phyloP scores from a whole-genome alignment of 2,888 invertebrate species.

The Zeuzera pyrina region DNA sequence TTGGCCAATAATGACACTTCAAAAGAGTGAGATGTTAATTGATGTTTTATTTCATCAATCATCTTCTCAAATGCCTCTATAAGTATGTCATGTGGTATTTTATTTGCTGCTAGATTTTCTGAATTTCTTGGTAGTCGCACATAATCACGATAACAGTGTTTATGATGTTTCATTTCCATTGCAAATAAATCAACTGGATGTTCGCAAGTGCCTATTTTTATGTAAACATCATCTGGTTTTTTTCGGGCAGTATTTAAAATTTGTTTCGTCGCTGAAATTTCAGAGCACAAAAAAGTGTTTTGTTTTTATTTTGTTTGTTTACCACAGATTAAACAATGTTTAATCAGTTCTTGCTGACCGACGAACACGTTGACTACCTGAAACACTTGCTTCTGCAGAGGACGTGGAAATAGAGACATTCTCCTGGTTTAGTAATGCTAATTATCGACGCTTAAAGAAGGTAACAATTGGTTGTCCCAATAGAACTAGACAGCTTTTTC shows the following conservation, averaged over 20 bases:
- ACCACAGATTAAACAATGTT: slow-evolving; percentile 1
- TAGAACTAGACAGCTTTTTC: no score
- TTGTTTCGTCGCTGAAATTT: slow-evolving; percentile 4
- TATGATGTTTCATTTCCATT: slow-evolving; percentile 1
- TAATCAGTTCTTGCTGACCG: slow-evolving; percentile 1
- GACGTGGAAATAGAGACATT: slow-evolving; percentile 4
- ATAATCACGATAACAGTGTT: slow-evolving; percentile 6
- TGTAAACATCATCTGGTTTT: slow-evolving; percentile 6
- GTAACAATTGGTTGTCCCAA: no score
- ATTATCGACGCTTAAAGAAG: background rate
- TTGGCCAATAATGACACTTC: slow-evolving; percentile 5
- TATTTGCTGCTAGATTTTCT: slow-evolving; percentile 1
- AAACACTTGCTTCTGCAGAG: slow-evolving; percentile 3
- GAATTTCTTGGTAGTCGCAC: slow-evolving; percentile 4
- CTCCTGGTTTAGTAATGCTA: slow-evolving; percentile 4
- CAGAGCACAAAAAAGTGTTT: slow-evolving; percentile 1
- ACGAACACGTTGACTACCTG: background rate
- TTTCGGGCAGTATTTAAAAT: slow-evolving; percentile 6
- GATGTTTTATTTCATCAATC: slow-evolving; percentile 6
- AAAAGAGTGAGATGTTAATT: slow-evolving; percentile 7
- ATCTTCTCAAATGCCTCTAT: background rate
- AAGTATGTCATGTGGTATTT: slow-evolving; percentile 5
- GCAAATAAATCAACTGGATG: slow-evolving; percentile 3
- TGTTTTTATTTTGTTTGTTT: slow-evolving; percentile 2
- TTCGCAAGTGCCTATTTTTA: slow-evolving; percentile 3